These are phyloP conservation scores for Hypena proboscidalis DNA, from an alignment of 2,888 invertebrate species.

Conservation along the genomic window DNA sequence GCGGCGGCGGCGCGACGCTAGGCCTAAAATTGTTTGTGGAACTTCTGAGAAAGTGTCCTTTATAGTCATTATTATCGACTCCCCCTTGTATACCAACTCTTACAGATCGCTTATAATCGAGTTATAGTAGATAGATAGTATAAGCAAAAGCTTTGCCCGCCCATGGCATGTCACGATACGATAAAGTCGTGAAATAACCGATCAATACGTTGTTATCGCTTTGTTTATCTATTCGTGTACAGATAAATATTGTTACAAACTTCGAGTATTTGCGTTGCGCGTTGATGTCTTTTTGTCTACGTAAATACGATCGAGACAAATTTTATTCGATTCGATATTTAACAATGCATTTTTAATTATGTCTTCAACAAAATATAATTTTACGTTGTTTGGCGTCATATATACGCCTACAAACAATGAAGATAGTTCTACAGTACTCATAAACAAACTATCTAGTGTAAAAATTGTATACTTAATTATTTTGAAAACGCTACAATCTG, in stretches of 20 bases:
- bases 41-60: conserved; percentile 76
- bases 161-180: conserved; percentile 52
- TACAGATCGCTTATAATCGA: conserved; percentile 34
- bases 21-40: conserved; percentile 70
- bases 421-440: conserved; percentile 3
- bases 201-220: conserved; percentile 72
- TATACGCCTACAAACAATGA: too few species aligned
- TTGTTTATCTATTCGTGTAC: conserved; percentile 62
- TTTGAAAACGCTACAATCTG: neutral
- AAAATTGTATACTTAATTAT: neutral
- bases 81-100: conserved; percentile 65
- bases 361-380: too few species aligned
- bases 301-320: too few species aligned
- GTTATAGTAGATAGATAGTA: conserved; percentile 16
- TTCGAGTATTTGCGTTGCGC: conserved; percentile 65
- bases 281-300: conserved; percentile 79
- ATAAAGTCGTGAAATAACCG: conserved; percentile 63
- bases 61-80: conserved; percentile 59
- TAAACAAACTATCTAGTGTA: neutral
- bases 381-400: too few species aligned
- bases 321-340: conserved; percentile 1
- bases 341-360: too few species aligned
- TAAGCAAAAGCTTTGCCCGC: conserved; percentile 53
- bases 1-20: conserved; percentile 63
- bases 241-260: too few species aligned